These are phyloP conservation scores for Catotricha subobsoleta DNA, from an alignment of 2,888 invertebrate species.

Conservation along the genomic window DNA sequence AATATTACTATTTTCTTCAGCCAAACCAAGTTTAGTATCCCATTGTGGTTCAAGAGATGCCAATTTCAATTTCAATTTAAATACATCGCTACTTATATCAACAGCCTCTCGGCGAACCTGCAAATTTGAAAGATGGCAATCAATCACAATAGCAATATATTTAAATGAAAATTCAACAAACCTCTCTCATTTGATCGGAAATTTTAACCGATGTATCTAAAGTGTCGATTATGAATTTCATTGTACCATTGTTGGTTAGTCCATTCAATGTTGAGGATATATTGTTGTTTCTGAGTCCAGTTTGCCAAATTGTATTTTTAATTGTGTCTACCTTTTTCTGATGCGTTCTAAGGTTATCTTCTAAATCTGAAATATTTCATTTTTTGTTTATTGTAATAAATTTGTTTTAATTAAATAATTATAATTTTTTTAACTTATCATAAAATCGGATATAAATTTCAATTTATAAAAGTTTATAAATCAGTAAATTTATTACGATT, in stretches of 20 bases:
- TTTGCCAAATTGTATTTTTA: slow-evolving; percentile 24
- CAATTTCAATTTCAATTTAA: slow-evolving; percentile 15
- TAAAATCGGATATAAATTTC: no score
- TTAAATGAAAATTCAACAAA: neutral
- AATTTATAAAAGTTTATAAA: neutral
- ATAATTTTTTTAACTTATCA: no score
- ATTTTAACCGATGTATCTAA: slow-evolving; percentile 18
- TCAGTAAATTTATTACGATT: neutral
- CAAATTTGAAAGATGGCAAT: no score
- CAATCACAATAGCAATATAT: neutral
- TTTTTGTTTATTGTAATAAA: no score
- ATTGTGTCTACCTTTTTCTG: slow-evolving; percentile 25
- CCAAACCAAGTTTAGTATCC: slow-evolving; percentile 48
- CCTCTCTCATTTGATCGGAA: slow-evolving; percentile 22
- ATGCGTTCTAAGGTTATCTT: slow-evolving; percentile 17
- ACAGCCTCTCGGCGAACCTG: slow-evolving; percentile 6
- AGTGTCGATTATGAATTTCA: slow-evolving; percentile 18
- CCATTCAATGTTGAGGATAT: slow-evolving; percentile 21
- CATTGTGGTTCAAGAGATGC: slow-evolving; percentile 33
- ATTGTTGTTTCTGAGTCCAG: slow-evolving; percentile 26
- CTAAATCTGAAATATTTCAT: slow-evolving; percentile 14
- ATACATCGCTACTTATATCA: slow-evolving; percentile 9
- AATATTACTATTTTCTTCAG: slow-evolving; percentile 43
- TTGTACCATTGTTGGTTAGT: slow-evolving; percentile 17
- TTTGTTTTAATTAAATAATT: no score